A percentile compares a stretch with the other conserved stretches of the same genome.
Conservation (phyloP, 2,797 vertebrate genomes). For the Myoxocephalus aenaeus region DNA sequence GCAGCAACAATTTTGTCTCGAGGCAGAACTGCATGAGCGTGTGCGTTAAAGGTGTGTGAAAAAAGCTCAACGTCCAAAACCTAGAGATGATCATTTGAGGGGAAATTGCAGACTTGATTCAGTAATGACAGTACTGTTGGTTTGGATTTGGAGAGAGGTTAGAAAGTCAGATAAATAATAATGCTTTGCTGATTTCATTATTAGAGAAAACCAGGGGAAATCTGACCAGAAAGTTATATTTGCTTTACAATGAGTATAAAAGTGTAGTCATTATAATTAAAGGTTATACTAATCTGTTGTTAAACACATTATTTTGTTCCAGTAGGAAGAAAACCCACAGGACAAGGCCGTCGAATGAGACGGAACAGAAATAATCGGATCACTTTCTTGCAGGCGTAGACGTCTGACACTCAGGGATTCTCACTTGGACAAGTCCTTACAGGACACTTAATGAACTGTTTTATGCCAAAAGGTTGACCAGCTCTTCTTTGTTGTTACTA, state of each 20-base stretch:
- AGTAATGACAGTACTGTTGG: neutral
- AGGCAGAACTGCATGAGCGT: constrained; percentile 83
- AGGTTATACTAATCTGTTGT: constrained; percentile 43
- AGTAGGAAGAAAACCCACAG: constrained; percentile 54
- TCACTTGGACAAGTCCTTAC: constrained; percentile 16
- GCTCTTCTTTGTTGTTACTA: constrained; percentile 6
- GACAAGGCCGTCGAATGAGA: constrained; percentile 43
- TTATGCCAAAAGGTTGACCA: constrained; percentile 17
- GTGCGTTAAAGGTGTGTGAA: constrained; percentile 86
- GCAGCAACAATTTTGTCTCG: constrained; percentile 91
- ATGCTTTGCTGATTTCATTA: constrained; percentile 8
- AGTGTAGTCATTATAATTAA: neutral
- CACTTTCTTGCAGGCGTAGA: constrained; percentile 32
- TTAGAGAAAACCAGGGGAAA: constrained; percentile 18
- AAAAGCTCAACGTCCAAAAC: neutral
- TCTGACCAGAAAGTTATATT: constrained; percentile 13
- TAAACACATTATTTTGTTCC: constrained; percentile 33
- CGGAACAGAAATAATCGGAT: constrained; percentile 38
- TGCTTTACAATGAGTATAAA: neutral
- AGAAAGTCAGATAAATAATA: neutral
- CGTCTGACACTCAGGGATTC: constrained; percentile 11
- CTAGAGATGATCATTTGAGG: neutral
- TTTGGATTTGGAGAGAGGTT: neutral
- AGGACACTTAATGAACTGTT: constrained; percentile 22
- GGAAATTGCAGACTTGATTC: neutral